These are phyloP conservation scores for Macropus fuliginosus DNA, from an alignment of 2,797 vertebrate species.

Conservation along the genomic window DNA sequence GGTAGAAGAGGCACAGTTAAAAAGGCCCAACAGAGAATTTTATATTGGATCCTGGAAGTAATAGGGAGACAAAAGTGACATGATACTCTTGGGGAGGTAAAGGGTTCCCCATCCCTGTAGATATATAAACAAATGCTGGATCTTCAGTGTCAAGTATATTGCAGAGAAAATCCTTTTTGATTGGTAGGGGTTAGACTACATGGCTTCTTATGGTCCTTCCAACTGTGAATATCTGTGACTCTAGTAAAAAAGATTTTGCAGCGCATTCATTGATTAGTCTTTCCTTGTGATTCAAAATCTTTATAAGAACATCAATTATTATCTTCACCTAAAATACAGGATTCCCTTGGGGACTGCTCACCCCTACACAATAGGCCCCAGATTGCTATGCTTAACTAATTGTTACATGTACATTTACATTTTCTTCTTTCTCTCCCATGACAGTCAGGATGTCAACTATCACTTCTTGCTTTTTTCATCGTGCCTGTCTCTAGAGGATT, in stretches of 20 bases:
- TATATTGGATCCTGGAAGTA: not conserved
- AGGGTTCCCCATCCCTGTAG: not conserved
- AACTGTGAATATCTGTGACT: not conserved
- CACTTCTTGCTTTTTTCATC: too few species aligned
- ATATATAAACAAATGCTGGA: not conserved
- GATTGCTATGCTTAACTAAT: too few species aligned
- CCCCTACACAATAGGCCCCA: too few species aligned
- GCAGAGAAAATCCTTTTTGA: not conserved
- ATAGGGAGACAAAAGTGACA: not conserved
- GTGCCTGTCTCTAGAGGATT: too few species aligned
- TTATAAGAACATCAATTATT: too few species aligned
- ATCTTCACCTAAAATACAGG: too few species aligned
- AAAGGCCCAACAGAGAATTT: not conserved
- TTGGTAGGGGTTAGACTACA: not conserved
- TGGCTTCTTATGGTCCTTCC: not conserved
- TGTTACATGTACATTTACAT: too few species aligned
- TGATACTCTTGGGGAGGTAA: not conserved
- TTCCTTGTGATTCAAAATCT: too few species aligned
- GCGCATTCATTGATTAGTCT: too few species aligned
- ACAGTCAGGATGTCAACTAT: too few species aligned
- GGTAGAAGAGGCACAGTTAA: not conserved
- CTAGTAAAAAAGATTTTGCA: not conserved
- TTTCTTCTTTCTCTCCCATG: too few species aligned
- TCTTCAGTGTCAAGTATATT: not conserved
- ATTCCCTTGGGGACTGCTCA: too few species aligned